phyloP scores from a whole-genome alignment of 2,888 invertebrate genomes.

The Geotrupes spiniger region DNA sequence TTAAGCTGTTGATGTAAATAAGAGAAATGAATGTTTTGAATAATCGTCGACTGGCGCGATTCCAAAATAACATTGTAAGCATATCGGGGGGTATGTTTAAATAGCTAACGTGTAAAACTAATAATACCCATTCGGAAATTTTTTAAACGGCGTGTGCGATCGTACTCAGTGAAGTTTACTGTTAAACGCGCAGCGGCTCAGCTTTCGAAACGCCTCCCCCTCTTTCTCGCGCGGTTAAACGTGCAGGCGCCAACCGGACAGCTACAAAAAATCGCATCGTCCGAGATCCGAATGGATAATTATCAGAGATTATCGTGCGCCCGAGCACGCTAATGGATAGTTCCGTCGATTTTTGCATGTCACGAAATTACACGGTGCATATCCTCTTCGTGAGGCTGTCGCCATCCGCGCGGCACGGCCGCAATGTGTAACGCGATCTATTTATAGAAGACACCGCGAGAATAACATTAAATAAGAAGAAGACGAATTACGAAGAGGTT shows the following conservation, averaged over 20 bases:
- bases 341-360: conserved; percentile 23
- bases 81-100: no score
- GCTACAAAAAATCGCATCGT: conserved; percentile 24
- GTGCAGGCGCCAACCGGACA: conserved; percentile 23
- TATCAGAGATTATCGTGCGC: conserved; percentile 25
- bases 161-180: no score
- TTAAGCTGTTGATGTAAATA: no score
- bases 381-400: conserved; percentile 25
- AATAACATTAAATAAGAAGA: conserved; percentile 12
- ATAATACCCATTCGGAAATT: no score
- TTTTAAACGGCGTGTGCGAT: no score
- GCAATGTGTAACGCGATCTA: conserved; percentile 27
- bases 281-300: conserved; percentile 23
- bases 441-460: conserved; percentile 24
- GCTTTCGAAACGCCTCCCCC: no score
- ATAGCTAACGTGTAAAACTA: no score
- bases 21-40: no score
- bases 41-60: no score
- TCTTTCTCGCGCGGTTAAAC: conserved; percentile 15
- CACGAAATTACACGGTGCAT: conserved; percentile 26
- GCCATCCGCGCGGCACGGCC: conserved; percentile 24
- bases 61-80: no score
- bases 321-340: conserved; percentile 27
- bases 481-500: neutral
- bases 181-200: no score